Base-by-base conservation (phyloP, 2,113 vertebrate species). In the Boleophthalmus pectinirostris region DNA sequence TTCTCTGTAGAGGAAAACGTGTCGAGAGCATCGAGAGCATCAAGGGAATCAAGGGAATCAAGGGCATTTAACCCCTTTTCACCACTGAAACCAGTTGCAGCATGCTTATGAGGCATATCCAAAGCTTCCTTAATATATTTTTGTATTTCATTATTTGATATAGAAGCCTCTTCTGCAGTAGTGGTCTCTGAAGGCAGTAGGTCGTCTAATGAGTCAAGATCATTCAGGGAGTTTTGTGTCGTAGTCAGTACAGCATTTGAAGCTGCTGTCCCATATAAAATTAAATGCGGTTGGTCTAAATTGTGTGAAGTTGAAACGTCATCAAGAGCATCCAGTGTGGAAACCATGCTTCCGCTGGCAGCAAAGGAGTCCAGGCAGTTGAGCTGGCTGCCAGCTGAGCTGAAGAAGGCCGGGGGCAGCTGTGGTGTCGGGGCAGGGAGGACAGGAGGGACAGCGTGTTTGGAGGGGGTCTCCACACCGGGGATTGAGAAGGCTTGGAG, bases 321-420 rank as follows among this genome's bases (percentile, higher is more conserved):
- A 5, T 92, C 91, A 1, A 92, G 83, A 5, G 76, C 14, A 38
- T 89, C 77, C 66, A 88, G 75, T 12, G 75, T 63, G 5, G 70
- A 88, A 53, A 84, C 1, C 80, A 66, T 66, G 2, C 18, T 24
- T 38, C 77, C 76, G 12, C 11, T 18, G 0, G 77, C 80, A 0
- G 93, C 87, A 0, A 96, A 95, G 45, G 88, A 89, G 69, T 97
- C 96, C 89, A 95, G 90, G 63, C 87, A 63, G 86, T 90, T 89
- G 61, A 93, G 78, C 0, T 79, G 84, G 72, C 61, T 82, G 49
- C 87, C 43, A 0, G 82, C 21, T 0, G 90, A 88, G 70, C 6
- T 82, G 82, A 93, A 94, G 79, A 96, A 94, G 12, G 95, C 95
- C 47, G 84, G 94, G 80, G 92, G 95, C 67, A 91, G 95, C 89